Base-by-base conservation (phyloP, 2,113 vertebrate species). In the Lucifuga dentata region DNA sequence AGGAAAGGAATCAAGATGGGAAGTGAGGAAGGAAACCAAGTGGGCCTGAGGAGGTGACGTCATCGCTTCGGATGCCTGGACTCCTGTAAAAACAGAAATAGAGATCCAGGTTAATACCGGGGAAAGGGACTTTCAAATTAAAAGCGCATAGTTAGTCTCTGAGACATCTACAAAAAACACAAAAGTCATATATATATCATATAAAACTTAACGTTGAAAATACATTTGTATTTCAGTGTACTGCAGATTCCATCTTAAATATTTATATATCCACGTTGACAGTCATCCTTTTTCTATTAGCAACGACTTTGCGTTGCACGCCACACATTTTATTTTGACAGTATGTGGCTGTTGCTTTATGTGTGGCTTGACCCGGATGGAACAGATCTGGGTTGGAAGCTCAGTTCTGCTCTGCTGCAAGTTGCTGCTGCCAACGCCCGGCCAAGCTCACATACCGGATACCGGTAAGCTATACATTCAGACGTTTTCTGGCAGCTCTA, bases 371-470 rank as follows among this genome's bases (percentile, higher is more conserved):
- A 66, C 44, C 8, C 23, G 13, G 5, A 4, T 13, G 8, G 53
- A 19, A 39, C 46, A 56, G 56, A 48, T 71, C 41, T 2, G 49
- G 43, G 33, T 46, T 23, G 19, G 43, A 38, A 13, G 33, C 45
- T 40, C 7, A 20, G 68, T 55, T 58, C 17, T 46, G 48, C 33
- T 1, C 65, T 20, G 55, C 49, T 80, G 52, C 77, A 67, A 88
- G 72, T 82, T 78, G 33, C 26, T 71, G 75, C 56, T 84, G 89
- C 83, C 89, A 89, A 88, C 88, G 86, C 88, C 89, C 88, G 88
- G 83, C 80, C 77, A 70, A 80, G 26, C 26, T 29, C 26, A 7
- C 26, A 29, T 29, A 29, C 26, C 26, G 19, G 24, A 72, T 13
- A 15, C 20, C 3, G 78, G 83, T 87, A 77, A 12, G 80, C 71